phyloP scores from a whole-genome alignment of 2,113 vertebrate genomes.

The Eclectus roratus region DNA sequence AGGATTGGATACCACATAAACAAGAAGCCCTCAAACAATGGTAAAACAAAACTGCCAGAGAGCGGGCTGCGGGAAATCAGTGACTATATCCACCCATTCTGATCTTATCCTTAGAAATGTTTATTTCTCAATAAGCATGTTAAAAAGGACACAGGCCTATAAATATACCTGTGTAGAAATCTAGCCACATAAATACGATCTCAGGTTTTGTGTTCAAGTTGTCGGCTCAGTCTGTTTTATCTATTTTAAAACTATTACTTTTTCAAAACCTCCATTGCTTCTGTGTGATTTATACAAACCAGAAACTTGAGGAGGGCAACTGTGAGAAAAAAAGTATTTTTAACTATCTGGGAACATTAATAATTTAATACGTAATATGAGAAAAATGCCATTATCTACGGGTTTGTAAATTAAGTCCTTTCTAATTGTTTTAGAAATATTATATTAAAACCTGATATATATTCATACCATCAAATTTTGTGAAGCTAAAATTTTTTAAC shows the following conservation, averaged over 20 bases:
- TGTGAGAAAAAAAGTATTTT: neutral
- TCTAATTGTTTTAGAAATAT: neutral
- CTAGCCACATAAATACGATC: neutral
- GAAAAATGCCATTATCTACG: neutral
- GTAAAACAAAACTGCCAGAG: neutral
- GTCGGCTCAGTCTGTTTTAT: neutral
- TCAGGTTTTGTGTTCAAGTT: neutral
- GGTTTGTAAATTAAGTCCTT: neutral
- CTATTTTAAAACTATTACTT: neutral
- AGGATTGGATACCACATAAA: neutral
- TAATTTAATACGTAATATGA: neutral
- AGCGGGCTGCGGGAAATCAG: neutral
- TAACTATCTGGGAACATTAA: neutral
- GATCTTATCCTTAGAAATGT: neutral
- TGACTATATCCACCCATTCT: neutral
- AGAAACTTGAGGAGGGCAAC: neutral
- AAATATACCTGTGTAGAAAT: neutral
- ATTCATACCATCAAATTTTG: neutral
- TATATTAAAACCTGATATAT: neutral
- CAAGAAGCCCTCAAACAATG: accelerated
- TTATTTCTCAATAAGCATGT: neutral
- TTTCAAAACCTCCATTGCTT: neutral
- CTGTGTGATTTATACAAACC: neutral
- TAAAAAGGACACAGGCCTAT: neutral
- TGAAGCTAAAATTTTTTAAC: neutral